Conservation (phyloP, 2,797 vertebrate species). For the Phoxinus dragarum region DNA sequence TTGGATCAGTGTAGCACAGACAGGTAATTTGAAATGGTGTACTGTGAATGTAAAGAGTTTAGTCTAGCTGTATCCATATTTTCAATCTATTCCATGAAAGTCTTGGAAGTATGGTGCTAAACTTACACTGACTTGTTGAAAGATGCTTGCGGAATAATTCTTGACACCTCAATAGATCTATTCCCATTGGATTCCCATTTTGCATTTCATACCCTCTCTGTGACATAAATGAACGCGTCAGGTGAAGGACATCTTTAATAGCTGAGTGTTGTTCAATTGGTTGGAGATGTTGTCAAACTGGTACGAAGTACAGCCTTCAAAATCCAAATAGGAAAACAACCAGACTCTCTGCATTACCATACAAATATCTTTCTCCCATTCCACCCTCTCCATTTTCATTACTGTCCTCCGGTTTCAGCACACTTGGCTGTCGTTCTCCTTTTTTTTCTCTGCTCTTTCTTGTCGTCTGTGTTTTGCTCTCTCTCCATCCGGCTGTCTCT, state of each 20-base stretch:
- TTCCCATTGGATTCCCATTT: conserved; percentile 1
- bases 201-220: conserved; percentile 23
- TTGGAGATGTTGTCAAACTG: conserved; percentile 21
- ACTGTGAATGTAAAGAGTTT: background rate
- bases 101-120: background rate
- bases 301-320: background rate
- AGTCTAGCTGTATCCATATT: background rate
- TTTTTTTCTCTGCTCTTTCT: conserved; percentile 34
- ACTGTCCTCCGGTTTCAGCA: conserved; percentile 34
- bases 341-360: conserved; percentile 35
- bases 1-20: background rate
- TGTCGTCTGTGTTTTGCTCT: conserved; percentile 47
- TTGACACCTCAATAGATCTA: background rate
- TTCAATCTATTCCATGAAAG: background rate
- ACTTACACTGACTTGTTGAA: conserved; percentile 7
- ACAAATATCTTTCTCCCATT: conserved; percentile 22
- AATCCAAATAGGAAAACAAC: conserved; percentile 20
- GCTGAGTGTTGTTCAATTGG: background rate
- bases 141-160: conserved; percentile 7
- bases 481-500: conserved; percentile 20
- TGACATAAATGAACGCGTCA: background rate
- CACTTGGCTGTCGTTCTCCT: conserved; percentile 11
- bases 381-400: conserved; percentile 28
- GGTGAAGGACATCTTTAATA: conserved; percentile 21
- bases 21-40: background rate